Base-by-base conservation (phyloP, 2,888 invertebrate species). In the Lomographa bimaculata region DNA sequence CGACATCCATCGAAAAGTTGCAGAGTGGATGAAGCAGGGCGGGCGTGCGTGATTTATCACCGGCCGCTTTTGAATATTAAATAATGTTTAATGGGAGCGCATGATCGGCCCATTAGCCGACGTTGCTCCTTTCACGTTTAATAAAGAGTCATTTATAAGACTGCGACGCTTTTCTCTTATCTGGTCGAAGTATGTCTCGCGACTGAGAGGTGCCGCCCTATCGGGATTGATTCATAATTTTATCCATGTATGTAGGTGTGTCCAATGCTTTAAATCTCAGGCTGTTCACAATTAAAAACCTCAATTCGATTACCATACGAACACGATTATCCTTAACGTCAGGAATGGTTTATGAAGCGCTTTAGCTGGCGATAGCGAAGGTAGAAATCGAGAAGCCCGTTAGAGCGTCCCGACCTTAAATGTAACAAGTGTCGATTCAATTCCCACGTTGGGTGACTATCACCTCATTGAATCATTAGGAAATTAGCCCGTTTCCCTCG, bases 31-130 rank as follows among this genome's bases (percentile, higher is more conserved):
- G 83, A 76, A 80, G 74, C 84, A 81, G 79, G 82, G 87, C 79
- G 82, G 79, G 75, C 75, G 82, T 85, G 89, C 76, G 83, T 85
- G 89, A 89, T 89, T 89, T 89, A 89, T 89, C 72, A 78, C 69
- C 75, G 81, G 83, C 66, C 71, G 79, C 86, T 87, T 89, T 89
- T 89, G 89, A 89, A 89, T 89, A 89, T 89, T 89, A 87, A 89
- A 89, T 89, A 89, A 89, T 89, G 80, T 85, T 85, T 87, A 89
- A 89, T 89, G 87, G 86, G 86, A 85, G 87, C 87, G 87, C 89
- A 89, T 89, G 89, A 89, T 87, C 86, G 83, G 80, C 81, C 89
- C 89, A 89, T 89, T 89, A 89, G 86, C 85, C 82, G 81, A 75
- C 84, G 81, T 79, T 83, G 82, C 71, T 89, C 85, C 86, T 86